Evolutionary conservation across 2,113 vertebrate genomes (phyloP), one percentile per base, ranked within the genome.

Genomic region (Genyomyrus donnyi): DNA sequence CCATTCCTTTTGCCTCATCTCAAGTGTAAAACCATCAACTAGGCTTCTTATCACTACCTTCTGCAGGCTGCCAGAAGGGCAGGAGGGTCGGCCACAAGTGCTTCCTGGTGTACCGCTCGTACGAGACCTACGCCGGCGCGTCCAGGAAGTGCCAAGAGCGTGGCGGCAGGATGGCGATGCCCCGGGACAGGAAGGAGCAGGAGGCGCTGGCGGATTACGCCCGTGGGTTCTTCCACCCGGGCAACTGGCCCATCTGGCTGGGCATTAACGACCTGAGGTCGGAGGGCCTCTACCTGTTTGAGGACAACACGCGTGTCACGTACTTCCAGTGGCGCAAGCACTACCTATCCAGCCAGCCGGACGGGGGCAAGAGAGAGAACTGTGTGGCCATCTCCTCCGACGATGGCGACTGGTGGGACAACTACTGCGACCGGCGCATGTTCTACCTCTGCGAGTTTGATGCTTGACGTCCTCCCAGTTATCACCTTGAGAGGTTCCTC

Each of bases 401-500:
- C 39, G 97, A 98, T 2, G 97, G 97, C 2, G 97, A 97, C 90
- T 98, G 97, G 97, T 98, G 97, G 97, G 97, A 98, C 93, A 97
- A 97, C 91, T 97, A 97, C 95, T 98, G 97, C 70, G 95, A 96
- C 66, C 94, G 97, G 84, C 96, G 94, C 91, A 97, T 98, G 95
- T 97, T 97, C 94, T 98, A 96, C 87, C 91, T 97, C 85, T 98
- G 97, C 92, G 97, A 98, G 94, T 98, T 96, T 77, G 96, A 96
- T 1, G 94, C 94, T 91, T 93, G 91, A 93, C 17, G 13, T 35
- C 17, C 52, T 8, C 56, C 27, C 46, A 70, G 48, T 3, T 7
- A 13, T 10, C 70, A 56, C 31, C 58, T 7, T 24, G 27, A 31
- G 21, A 17, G 46, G 27, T 35, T 53, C 70, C 45, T 52, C 17